These are phyloP conservation scores for Nebria ingens DNA, from an alignment of 1,140 invertebrate species.

Conservation along the genomic window DNA sequence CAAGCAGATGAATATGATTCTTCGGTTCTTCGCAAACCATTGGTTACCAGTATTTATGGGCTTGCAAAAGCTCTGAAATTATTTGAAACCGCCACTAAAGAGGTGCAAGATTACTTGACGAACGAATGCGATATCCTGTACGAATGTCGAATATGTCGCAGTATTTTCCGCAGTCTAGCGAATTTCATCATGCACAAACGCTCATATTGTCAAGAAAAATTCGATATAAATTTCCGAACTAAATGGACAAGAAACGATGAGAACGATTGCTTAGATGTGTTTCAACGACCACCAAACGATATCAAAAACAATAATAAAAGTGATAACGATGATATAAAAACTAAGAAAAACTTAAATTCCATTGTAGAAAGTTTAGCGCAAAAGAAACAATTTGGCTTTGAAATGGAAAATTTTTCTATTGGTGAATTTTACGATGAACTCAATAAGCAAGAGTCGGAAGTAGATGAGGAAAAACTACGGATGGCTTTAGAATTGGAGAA, in stretches of 20 bases:
- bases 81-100: conserved; percentile 32
- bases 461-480: conserved; percentile 2
- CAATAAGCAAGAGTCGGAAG: conserved; percentile 1
- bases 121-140: conserved; percentile 51
- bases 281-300: background rate
- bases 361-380: background rate
- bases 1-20: conserved; percentile 22
- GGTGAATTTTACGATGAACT: background rate
- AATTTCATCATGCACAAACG: conserved; percentile 53
- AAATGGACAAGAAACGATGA: background rate
- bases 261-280: background rate
- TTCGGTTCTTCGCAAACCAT: conserved; percentile 31
- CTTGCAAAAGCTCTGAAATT: conserved; percentile 29
- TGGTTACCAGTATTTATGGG: conserved; percentile 33
- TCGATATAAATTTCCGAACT: background rate
- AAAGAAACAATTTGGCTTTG: background rate
- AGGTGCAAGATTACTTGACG: conserved; percentile 40
- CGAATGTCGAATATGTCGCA: conserved; percentile 48
- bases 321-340: background rate
- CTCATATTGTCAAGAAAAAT: conserved; percentile 39
- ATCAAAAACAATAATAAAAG: background rate
- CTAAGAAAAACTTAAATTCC: background rate
- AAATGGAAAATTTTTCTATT: background rate
- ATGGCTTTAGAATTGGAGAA: conserved; percentile 2
- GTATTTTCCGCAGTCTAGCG: conserved; percentile 45